These are phyloP conservation scores for Agriopis aurantiaria DNA, from an alignment of 2,888 invertebrate species.

Conservation along the genomic window DNA sequence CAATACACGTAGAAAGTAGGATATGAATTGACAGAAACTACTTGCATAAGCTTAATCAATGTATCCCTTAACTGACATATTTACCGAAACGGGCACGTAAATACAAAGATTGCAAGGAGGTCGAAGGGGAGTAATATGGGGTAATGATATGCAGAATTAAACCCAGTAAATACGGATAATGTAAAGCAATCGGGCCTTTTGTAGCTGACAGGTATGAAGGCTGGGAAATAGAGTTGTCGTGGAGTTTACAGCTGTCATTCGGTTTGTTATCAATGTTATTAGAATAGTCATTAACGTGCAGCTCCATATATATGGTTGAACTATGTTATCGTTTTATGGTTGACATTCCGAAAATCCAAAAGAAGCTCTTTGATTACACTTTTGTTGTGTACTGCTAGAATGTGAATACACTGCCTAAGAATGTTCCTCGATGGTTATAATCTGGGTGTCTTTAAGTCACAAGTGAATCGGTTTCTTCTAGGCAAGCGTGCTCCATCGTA, in stretches of 20 bases:
- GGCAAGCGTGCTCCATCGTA: no score
- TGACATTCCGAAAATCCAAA: no score
- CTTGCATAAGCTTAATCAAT: neutral
- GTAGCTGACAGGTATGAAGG: conserved; percentile 20
- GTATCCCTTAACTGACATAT: conserved; percentile 10
- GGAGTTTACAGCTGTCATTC: conserved; percentile 19
- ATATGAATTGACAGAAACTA: no score
- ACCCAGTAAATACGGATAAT: conserved; percentile 37
- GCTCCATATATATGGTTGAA: no score
- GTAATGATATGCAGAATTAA: conserved; percentile 39
- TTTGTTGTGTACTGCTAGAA: no score
- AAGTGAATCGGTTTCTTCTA: no score
- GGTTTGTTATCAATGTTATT: neutral
- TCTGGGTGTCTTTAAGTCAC: no score
- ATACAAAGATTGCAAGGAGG: conserved; percentile 31
- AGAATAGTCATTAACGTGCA: neutral
- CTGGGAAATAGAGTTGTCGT: conserved; percentile 29
- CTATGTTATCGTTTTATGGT: no score
- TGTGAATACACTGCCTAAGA: no score
- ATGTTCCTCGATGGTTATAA: no score
- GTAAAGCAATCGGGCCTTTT: conserved; percentile 27
- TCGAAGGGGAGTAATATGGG: conserved; percentile 34
- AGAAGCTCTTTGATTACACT: no score
- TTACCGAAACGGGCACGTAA: conserved; percentile 18
- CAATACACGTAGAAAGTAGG: no score